A percentile compares a stretch with the other conserved stretches of the same genome.
Evolutionary conservation across 2,888 invertebrate species (phyloP).

Genomic region (Nebria brevicollis): DNA sequence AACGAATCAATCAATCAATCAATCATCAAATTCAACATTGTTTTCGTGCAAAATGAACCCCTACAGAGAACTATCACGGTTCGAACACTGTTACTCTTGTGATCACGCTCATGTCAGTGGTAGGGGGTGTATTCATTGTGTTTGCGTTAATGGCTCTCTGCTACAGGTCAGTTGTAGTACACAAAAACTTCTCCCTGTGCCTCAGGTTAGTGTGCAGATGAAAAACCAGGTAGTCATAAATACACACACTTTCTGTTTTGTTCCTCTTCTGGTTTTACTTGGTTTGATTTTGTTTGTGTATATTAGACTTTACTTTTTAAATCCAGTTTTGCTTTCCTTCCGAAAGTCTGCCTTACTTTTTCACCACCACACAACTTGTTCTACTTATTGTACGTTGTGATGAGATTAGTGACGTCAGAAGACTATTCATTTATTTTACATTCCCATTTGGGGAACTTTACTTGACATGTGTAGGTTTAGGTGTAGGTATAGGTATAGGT

Average conservation of each 20-base stretch:
- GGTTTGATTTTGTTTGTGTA: conserved; percentile 38
- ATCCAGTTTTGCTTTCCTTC: conserved; percentile 51
- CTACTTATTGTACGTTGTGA: conserved; percentile 26
- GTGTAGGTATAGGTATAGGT: no score
- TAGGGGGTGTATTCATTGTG: conserved; percentile 98
- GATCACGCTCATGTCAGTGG: conserved; percentile 97
- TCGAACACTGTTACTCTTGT: conserved; percentile 98
- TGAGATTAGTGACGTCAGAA: conserved; percentile 34
- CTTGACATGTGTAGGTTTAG: not conserved
- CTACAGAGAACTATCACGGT: conserved; percentile 94
- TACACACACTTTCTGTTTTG: conserved; percentile 55
- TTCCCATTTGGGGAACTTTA: not conserved
- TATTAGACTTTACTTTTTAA: conserved; percentile 17
- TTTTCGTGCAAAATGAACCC: conserved; percentile 57
- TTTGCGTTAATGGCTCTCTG: conserved; percentile 99
- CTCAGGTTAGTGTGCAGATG: conserved; percentile 97
- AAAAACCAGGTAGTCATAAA: conserved; percentile 75
- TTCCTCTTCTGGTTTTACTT: conserved; percentile 64
- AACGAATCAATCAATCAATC: conserved; percentile 45
- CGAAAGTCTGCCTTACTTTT: conserved; percentile 63
- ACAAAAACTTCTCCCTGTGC: conserved; percentile 98
- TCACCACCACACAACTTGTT: conserved; percentile 46
- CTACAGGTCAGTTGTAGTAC: conserved; percentile 99
- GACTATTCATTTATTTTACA: conserved; percentile 4
- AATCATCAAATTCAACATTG: conserved; percentile 57